phyloP scores from a whole-genome alignment of 2,113 vertebrate genomes.

The cattle (Bos taurus) region ARS-UCD2.0 NC_037334.1:89224501-89225000 shows the following conservation, averaged over 20 bases:
- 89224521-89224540: conserved; percentile 24
- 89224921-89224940: not conserved
- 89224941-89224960: conserved; percentile 54
- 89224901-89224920: conserved; percentile 3
- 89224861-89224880: not conserved
- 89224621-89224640: conserved; percentile 62
- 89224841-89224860: not conserved
- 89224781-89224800: not conserved
- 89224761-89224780: conserved; percentile 48
- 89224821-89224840: not conserved
- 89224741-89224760: conserved; percentile 39
- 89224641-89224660: conserved; percentile 19
- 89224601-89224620: conserved; percentile 67
- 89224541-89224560: conserved; percentile 26
- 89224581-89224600: conserved; percentile 34
- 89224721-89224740: conserved; percentile 60
- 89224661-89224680: conserved; percentile 36
- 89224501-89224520: conserved; percentile 8
- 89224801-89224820: not conserved
- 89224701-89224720: conserved; percentile 65
- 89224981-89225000: conserved; percentile 21
- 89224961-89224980: conserved; percentile 43
- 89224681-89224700: conserved; percentile 71
- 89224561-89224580: conserved; percentile 44
- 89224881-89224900: not conserved